These are phyloP conservation scores for Coccyzus lansbergi DNA, from an alignment of 2,797 vertebrate genomes.

Conservation along the genomic window DNA sequence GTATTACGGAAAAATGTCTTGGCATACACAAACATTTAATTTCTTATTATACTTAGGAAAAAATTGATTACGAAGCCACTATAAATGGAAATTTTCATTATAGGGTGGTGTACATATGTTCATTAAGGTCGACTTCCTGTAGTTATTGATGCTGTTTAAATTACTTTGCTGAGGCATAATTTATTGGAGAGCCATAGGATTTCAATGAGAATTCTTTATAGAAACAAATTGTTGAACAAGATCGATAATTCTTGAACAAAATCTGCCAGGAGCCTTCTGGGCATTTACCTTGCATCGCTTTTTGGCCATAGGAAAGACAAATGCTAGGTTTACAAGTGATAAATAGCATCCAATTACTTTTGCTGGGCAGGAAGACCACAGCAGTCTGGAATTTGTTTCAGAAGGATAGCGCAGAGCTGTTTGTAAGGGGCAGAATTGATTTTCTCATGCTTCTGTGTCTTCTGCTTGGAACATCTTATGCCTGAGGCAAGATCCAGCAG, in stretches of 20 bases:
- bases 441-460: neutral
- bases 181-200: neutral
- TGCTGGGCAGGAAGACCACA: neutral
- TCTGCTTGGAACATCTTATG: neutral
- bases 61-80: neutral
- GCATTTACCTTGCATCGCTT: neutral
- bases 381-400: neutral
- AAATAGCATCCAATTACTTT: neutral
- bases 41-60: neutral
- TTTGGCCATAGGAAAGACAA: neutral
- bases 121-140: conserved; percentile 23
- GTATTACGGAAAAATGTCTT: neutral
- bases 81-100: conserved; percentile 49
- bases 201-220: neutral
- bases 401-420: neutral
- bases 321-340: neutral
- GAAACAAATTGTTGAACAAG: neutral
- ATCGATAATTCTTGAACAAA: neutral
- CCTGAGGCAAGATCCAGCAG: neutral
- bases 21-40: neutral
- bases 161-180: neutral
- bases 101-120: neutral
- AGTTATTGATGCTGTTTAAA: conserved; percentile 1
- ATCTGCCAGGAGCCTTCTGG: neutral
- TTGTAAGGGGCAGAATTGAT: neutral